phyloP scores from a whole-genome alignment of 2,113 vertebrate species.

The Atlantisia rogersi region DNA sequence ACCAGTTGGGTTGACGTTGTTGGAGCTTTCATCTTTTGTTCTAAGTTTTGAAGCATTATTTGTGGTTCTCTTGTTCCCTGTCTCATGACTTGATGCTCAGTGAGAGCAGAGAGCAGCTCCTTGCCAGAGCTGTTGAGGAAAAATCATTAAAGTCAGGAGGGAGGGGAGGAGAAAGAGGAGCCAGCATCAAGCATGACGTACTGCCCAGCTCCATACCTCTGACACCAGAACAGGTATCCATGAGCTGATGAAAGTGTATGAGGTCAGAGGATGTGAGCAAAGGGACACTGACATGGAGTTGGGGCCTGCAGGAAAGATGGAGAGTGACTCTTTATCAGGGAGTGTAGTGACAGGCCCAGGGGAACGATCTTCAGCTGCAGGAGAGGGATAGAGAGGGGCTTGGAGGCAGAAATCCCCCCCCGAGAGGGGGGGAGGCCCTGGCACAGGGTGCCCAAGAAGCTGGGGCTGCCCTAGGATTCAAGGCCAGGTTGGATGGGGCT shows the following conservation, averaged over 20 bases:
- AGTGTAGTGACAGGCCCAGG: too few species aligned
- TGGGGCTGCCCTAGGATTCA: too few species aligned
- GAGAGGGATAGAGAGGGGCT: too few species aligned
- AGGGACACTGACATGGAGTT: neutral
- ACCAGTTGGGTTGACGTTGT: neutral
- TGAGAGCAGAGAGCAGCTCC: neutral
- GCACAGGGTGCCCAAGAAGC: too few species aligned
- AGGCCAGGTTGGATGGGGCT: too few species aligned
- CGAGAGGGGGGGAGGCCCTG: too few species aligned
- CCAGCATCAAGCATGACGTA: neutral
- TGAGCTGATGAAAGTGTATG: neutral
- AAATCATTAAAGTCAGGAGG: fast-evolving
- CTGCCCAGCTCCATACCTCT: neutral
- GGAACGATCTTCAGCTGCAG: too few species aligned
- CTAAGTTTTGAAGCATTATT: neutral
- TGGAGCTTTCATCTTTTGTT: constrained; percentile 10
- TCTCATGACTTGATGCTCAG: neutral
- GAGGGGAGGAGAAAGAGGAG: neutral
- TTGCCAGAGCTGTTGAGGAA: neutral
- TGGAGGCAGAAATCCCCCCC: too few species aligned
- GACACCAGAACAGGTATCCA: neutral
- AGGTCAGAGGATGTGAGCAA: neutral
- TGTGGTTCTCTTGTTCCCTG: neutral
- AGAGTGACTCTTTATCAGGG: too few species aligned
- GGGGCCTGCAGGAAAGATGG: too few species aligned